Conservation (phyloP, 2,888 invertebrate genomes). For the Aspidiotus rigidus region DNA sequence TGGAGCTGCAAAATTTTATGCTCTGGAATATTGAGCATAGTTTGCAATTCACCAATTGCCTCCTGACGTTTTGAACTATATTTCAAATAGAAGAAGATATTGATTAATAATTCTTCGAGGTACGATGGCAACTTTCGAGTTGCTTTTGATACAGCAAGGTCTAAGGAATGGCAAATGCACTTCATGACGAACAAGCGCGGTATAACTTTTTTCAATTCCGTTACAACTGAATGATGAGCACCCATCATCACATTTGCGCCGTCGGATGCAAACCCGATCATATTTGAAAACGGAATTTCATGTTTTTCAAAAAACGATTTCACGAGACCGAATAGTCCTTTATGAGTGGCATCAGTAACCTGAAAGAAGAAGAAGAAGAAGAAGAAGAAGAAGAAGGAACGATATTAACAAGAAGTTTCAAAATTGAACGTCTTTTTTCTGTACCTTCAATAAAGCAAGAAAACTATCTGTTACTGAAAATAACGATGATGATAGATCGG, state of each 20-base stretch:
- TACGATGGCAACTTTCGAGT: constrained; percentile 30
- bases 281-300: constrained; percentile 36
- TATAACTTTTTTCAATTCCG: constrained; percentile 34
- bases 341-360: constrained; percentile 34
- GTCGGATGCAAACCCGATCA: constrained; percentile 37
- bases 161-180: constrained; percentile 36
- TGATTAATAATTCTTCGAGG: constrained; percentile 36
- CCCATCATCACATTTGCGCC: constrained; percentile 38
- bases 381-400: neutral
- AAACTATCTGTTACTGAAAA: constrained; percentile 35
- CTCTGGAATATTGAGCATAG: constrained; percentile 37
- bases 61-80: constrained; percentile 39
- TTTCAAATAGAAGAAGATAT: constrained; percentile 41
- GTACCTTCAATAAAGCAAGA: constrained; percentile 38
- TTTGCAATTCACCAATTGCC: constrained; percentile 40
- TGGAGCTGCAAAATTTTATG: constrained; percentile 35
- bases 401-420: neutral
- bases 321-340: constrained; percentile 35
- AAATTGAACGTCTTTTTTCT: neutral
- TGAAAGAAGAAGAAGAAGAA: constrained; percentile 2
- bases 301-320: constrained; percentile 35
- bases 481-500: constrained; percentile 29
- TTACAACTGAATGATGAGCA: constrained; percentile 35
- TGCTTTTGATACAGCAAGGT: constrained; percentile 34
- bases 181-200: constrained; percentile 36